phyloP scores from a whole-genome alignment of 2,113 vertebrate genomes.

The Oncorhynchus kisutch region DNA sequence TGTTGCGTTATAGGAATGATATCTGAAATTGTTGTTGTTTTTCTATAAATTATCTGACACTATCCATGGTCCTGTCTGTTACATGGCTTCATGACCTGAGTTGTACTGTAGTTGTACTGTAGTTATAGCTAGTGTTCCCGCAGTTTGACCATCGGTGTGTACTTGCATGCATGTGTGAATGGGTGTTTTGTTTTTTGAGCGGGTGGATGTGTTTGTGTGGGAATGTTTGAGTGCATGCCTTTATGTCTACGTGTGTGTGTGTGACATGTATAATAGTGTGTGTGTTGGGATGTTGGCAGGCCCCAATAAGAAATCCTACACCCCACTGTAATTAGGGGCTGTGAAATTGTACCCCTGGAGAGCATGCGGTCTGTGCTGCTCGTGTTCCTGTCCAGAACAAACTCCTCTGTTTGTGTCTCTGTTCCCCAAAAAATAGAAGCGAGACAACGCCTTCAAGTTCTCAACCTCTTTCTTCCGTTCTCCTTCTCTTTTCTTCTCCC shows the following conservation, averaged over 20 bases:
- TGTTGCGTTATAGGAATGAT: too few species aligned
- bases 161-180: conserved; percentile 3
- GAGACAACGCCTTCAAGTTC: conserved; percentile 32
- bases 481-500: not conserved
- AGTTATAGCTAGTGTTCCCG: not conserved
- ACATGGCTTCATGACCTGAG: not conserved
- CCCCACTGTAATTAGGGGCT: conserved; percentile 66
- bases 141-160: not conserved
- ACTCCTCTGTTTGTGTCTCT: conserved; percentile 35
- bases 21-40: not conserved
- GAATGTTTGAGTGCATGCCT: not conserved
- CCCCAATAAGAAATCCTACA: conserved; percentile 52
- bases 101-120: not conserved
- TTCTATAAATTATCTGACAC: not conserved
- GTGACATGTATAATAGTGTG: conserved; percentile 4
- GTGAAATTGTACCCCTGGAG: conserved; percentile 63
- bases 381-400: conserved; percentile 16
- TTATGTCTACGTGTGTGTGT: too few species aligned
- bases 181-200: not conserved
- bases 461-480: not conserved
- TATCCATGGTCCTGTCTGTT: not conserved
- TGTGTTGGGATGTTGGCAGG: conserved; percentile 51
- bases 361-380: conserved; percentile 30
- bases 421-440: conserved; percentile 54
- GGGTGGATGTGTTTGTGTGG: not conserved